Percentiles rank a stretch among this genome's conserved stretches.
These are phyloP conservation scores for Bufo gargarizans DNA, from an alignment of 2,113 vertebrate species.

Conservation along the genomic window DNA sequence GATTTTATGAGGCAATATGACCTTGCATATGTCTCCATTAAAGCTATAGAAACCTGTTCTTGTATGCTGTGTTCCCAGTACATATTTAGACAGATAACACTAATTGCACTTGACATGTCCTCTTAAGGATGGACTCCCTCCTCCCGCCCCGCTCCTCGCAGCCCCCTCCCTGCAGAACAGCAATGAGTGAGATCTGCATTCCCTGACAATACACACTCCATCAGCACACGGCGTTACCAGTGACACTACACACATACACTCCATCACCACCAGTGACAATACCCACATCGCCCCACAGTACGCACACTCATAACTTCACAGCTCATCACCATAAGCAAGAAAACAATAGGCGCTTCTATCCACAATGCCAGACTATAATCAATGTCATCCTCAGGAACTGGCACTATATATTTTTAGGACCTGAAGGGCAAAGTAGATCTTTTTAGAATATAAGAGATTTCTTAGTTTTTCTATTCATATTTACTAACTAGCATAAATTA, in stretches of 20 bases:
- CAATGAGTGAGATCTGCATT: slow-evolving; percentile 58
- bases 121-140: slow-evolving; percentile 75
- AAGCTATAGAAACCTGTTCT: slow-evolving; percentile 74
- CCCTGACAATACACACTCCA: slow-evolving; percentile 42
- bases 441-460: not conserved
- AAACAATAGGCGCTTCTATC: no score
- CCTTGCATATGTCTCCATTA: slow-evolving; percentile 81
- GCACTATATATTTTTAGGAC: not conserved
- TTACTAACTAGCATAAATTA: no score
- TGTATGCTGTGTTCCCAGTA: slow-evolving; percentile 75
- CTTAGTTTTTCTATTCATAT: no score
- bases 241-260: not conserved
- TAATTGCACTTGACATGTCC: slow-evolving; percentile 81
- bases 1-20: slow-evolving; percentile 84
- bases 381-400: no score
- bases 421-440: not conserved
- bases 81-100: slow-evolving; percentile 82
- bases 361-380: no score
- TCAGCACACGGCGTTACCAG: slow-evolving; percentile 9
- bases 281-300: not conserved
- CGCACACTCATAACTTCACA: not conserved
- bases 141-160: slow-evolving; percentile 64
- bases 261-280: not conserved
- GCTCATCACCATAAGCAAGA: not conserved
- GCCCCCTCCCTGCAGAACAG: slow-evolving; percentile 65